Percentiles rank a stretch among this genome's conserved stretches.
phyloP scores from a whole-genome alignment of 2,113 vertebrate species.

The Pelmatolapia mariae region DNA sequence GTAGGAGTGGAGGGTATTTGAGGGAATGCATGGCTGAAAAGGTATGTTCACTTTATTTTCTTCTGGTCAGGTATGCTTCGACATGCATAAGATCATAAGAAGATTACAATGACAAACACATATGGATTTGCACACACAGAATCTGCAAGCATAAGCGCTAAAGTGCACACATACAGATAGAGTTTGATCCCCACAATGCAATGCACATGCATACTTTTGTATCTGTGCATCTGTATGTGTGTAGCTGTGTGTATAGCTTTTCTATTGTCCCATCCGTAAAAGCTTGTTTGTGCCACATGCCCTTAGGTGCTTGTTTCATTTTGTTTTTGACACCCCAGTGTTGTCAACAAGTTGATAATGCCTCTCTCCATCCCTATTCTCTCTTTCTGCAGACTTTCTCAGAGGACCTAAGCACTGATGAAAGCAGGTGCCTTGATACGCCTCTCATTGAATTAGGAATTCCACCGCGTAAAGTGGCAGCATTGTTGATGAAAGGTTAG shows the following conservation, averaged over 20 bases:
- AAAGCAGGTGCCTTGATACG: conserved; percentile 37
- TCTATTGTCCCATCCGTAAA: background rate
- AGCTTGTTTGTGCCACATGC: conserved; percentile 16
- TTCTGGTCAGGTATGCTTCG: conserved; percentile 24
- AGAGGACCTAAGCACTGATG: conserved; percentile 7
- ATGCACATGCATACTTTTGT: background rate
- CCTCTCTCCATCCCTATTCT: background rate
- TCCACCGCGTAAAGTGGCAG: conserved; percentile 53
- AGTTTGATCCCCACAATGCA: background rate
- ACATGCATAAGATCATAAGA: background rate
- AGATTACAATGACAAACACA: background rate
- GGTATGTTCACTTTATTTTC: background rate
- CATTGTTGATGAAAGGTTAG: conserved; percentile 70
- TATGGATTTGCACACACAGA: background rate
- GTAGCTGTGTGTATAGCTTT: background rate
- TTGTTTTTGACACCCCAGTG: conserved; percentile 20
- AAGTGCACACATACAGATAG: background rate
- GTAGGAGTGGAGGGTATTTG: background rate
- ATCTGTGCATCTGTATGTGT: background rate
- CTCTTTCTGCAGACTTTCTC: conserved; percentile 13
- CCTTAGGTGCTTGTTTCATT: conserved; percentile 11
- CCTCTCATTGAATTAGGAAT: conserved; percentile 49
- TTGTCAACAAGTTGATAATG: conserved; percentile 43
- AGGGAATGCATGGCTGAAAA: background rate
- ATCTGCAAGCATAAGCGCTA: background rate